Evolutionary conservation across 2,888 invertebrate genomes (phyloP), one percentile per base, ranked within the genome.

Genomic region (Drosophila neotestacea): DNA sequence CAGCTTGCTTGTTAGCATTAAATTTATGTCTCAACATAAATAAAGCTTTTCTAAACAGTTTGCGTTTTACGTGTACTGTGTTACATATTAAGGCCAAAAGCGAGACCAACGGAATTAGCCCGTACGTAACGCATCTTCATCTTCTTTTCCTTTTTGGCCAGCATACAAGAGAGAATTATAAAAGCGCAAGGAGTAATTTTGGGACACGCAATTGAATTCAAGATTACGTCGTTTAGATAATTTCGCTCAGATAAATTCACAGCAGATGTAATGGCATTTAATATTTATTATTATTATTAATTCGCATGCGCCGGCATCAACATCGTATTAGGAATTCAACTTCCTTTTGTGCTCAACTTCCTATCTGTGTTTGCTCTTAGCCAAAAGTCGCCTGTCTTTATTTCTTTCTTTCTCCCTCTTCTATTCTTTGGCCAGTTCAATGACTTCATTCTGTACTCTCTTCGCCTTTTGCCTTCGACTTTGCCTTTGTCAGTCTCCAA

Each of bases 1-100:
- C 66, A 60, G 60, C 72, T 66, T 70, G 77, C 85, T 87, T 81
- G 88, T 85, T 84, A 86, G 85, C 86, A 77, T 85, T 85, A 80
- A 88, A 88, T 88, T 88, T 89, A 88, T 89, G 82, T 85, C 82
- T 74, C 54, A 81, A 73, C 87, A 89, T 89, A 88, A 88, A 89
- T 88, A 89, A 89, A 88, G 88, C 81, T 88, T 86, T 88, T 77
- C 87, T 81, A 84, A 88, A 86, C 86, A 85, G 83, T 86, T 86
- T 69, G 70, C 73, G 52, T 50, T 73, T 62, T 76, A 77, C 78
- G 77, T 77, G 73, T 70, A 54, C 51, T 47, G 54, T 22, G 39
- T 66, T 36, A 44, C 55, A 56, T 56, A 56, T 44, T 44, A 36
- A 27, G 55, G 55, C 55, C 55, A 44, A 36, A 13, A 56, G 41